Evolutionary conservation across 2,113 vertebrate species (phyloP).

Genomic region (Acinonyx jubatus): DNA sequence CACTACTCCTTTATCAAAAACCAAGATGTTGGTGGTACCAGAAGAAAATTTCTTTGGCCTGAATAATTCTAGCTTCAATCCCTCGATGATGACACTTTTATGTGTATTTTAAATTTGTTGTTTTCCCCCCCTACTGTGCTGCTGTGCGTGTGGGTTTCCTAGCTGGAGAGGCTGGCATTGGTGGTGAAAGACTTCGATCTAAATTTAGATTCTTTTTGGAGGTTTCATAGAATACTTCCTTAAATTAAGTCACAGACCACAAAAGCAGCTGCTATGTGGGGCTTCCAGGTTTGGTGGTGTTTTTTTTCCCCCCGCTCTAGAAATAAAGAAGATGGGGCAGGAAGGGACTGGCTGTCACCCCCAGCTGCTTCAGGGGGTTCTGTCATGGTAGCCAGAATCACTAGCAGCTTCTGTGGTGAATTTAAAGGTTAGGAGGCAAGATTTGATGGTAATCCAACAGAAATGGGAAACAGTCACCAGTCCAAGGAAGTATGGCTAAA

Average conservation of each 20-base stretch:
- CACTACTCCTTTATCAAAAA: background rate
- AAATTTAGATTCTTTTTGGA: conserved; percentile 70
- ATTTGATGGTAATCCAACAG: background rate
- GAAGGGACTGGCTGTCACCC: background rate
- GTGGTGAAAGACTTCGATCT: conserved; percentile 69
- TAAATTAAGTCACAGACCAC: conserved; percentile 56
- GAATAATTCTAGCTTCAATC: conserved; percentile 1
- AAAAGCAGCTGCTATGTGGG: background rate
- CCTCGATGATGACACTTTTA: background rate
- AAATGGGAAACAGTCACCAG: background rate
- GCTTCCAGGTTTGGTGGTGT: background rate
- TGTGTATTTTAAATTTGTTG: background rate
- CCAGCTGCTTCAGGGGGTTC: background rate
- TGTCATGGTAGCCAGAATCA: background rate
- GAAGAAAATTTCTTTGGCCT: background rate
- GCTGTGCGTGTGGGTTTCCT: conserved; percentile 33
- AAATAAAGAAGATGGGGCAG: background rate
- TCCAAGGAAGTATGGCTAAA: background rate
- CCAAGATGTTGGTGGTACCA: background rate
- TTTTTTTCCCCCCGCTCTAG: background rate
- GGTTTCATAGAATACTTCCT: conserved; percentile 65
- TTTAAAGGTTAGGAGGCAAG: background rate
- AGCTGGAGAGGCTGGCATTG: conserved; percentile 36
- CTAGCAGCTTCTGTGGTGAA: background rate
- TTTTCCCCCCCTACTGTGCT: background rate